Percentiles rank a stretch among this genome's conserved stretches.
Conservation (phyloP, 2,113 vertebrate species). For the Penelope pileata region DNA sequence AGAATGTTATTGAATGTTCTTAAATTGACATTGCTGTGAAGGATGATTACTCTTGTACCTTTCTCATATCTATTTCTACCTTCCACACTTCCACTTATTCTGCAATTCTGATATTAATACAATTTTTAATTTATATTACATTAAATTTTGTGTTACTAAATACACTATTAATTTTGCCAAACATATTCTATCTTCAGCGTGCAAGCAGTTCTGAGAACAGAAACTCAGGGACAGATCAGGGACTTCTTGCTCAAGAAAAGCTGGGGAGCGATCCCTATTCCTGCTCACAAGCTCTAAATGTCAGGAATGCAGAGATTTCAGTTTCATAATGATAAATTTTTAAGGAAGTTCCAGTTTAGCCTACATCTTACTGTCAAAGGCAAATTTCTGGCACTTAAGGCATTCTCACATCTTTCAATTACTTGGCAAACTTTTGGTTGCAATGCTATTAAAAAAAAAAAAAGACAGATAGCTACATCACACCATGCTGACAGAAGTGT, state of each 20-base stretch:
- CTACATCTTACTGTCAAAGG: neutral
- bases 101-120: neutral
- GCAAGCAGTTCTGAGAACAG: neutral
- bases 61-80: neutral
- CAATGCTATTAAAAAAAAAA: neutral
- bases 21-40: neutral
- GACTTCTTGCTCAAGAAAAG: neutral
- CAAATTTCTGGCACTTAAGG: too few relatives aligned
- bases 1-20: neutral
- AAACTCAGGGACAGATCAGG: neutral
- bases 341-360: neutral
- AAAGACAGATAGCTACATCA: neutral
- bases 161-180: neutral
- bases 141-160: neutral
- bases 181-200: neutral
- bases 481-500: neutral
- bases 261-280: neutral
- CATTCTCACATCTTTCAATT: neutral
- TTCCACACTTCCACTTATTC: neutral
- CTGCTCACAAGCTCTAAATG: neutral
- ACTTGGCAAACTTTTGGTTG: neutral
- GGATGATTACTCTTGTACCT: neutral
- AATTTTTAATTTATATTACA: too few relatives aligned
- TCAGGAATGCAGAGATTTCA: neutral
- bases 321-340: neutral